Conservation (phyloP, 2,888 invertebrate species). For the Neocrepidodera transversa region DNA sequence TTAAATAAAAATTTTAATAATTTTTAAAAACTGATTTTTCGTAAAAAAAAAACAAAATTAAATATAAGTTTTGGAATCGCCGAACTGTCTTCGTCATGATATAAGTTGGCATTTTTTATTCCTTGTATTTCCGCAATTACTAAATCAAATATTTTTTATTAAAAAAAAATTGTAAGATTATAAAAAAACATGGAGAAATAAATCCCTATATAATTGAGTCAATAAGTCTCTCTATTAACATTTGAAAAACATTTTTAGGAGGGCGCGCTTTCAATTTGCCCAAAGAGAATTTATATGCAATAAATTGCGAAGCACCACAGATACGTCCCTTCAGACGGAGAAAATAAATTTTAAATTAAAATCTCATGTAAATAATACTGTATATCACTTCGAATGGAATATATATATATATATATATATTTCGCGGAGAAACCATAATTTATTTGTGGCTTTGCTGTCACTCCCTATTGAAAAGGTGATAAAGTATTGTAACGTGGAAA, state of each 20-base stretch:
- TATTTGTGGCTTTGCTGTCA: slow-evolving; percentile 30
- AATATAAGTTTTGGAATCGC: too few species aligned
- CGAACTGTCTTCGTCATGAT: too few species aligned
- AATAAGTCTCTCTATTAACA: slow-evolving; percentile 21
- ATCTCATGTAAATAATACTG: slow-evolving; percentile 37
- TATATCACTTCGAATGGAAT: slow-evolving; percentile 34
- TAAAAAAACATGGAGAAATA: slow-evolving; percentile 9
- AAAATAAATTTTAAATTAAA: slow-evolving; percentile 35
- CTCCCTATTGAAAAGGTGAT: slow-evolving; percentile 25
- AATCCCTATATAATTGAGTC: slow-evolving; percentile 19
- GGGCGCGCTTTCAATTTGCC: slow-evolving; percentile 25
- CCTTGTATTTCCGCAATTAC: too few species aligned
- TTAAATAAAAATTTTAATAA: too few species aligned
- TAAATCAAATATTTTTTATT: too few species aligned
- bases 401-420: too few species aligned
- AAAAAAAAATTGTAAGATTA: too few species aligned
- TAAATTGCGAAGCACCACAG: slow-evolving; percentile 33
- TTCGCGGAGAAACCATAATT: slow-evolving; percentile 33
- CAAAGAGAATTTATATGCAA: slow-evolving; percentile 28
- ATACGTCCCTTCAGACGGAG: slow-evolving; percentile 23
- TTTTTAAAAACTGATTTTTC: too few species aligned
- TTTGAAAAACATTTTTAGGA: slow-evolving; percentile 23
- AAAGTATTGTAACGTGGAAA: slow-evolving; percentile 25
- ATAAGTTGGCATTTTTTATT: too few species aligned
- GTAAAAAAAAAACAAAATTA: too few species aligned